Conservation (phyloP, 1,140 invertebrate species). For the Drosophila kurseongensis region DNA sequence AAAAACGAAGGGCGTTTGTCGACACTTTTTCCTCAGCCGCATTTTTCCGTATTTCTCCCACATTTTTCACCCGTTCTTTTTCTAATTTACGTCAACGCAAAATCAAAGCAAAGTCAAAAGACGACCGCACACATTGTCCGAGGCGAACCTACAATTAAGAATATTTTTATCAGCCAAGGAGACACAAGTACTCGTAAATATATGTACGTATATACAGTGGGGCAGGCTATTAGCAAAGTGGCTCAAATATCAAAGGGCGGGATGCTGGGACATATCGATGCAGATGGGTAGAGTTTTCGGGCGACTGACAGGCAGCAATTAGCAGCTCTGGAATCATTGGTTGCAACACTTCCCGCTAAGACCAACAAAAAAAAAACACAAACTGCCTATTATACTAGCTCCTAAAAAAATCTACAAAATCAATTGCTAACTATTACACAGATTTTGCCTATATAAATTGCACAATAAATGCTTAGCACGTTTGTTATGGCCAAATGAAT, state of each 20-base stretch:
- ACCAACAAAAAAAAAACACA: background rate
- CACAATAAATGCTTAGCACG: too few relatives aligned
- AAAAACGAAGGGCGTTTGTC: conserved; percentile 22
- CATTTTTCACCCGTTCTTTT: conserved; percentile 13
- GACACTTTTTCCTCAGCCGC: conserved; percentile 1
- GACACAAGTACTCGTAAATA: background rate
- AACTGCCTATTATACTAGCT: background rate
- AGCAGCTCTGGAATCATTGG: conserved; percentile 39
- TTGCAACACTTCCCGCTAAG: conserved; percentile 9
- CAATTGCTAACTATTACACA: too few relatives aligned
- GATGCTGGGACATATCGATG: conserved; percentile 9
- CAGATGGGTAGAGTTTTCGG: conserved; percentile 6
- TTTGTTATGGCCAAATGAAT: too few relatives aligned
- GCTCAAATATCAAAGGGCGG: conserved; percentile 78
- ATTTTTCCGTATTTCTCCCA: conserved; percentile 4
- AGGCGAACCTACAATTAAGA: conserved; percentile 66
- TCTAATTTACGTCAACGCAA: conserved; percentile 74
- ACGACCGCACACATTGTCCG: conserved; percentile 70
- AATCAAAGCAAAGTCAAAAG: conserved; percentile 79
- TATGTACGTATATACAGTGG: background rate
- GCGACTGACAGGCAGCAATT: conserved; percentile 59
- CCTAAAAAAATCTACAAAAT: too few relatives aligned
- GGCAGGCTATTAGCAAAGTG: conserved; percentile 72
- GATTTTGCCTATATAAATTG: too few relatives aligned
- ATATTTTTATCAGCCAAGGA: conserved; percentile 68